Percentiles rank a stretch among this genome's conserved stretches.
These are phyloP conservation scores for Ormyrus thymus DNA, from an alignment of 2,888 invertebrate genomes.

Conservation along the genomic window DNA sequence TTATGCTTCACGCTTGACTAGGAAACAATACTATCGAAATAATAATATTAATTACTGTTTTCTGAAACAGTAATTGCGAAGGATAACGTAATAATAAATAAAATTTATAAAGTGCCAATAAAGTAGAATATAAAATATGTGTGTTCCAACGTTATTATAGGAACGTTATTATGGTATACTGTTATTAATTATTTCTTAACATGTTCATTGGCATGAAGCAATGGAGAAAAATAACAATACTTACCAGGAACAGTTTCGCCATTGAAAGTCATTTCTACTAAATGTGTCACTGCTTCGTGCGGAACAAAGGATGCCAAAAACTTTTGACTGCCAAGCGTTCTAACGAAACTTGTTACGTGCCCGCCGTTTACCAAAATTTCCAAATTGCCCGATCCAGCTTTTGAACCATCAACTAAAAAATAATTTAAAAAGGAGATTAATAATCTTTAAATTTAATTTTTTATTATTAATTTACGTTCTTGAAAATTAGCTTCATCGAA, in stretches of 20 bases:
- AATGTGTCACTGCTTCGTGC: constrained; percentile 88
- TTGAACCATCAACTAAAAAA: constrained; percentile 90
- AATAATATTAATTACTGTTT: too few species aligned
- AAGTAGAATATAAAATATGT: too few species aligned
- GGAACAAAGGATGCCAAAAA: constrained; percentile 96
- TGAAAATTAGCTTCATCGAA: background rate
- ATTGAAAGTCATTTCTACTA: constrained; percentile 96
- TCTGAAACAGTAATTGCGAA: too few species aligned
- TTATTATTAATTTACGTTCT: background rate
- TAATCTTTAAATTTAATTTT: constrained; percentile 1
- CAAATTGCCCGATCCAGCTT: constrained; percentile 96
- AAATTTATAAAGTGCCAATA: too few species aligned
- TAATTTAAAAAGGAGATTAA: constrained; percentile 18
- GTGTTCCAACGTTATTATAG: too few species aligned
- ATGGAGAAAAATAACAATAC: constrained; percentile 68
- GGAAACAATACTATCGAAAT: too few species aligned
- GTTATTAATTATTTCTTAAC: too few species aligned
- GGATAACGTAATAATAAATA: too few species aligned
- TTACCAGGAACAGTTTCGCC: constrained; percentile 92
- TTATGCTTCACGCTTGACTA: too few species aligned
- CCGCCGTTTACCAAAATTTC: constrained; percentile 97
- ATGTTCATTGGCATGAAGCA: background rate
- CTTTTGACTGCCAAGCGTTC: constrained; percentile 90
- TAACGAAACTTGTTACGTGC: constrained; percentile 94
- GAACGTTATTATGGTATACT: too few species aligned